A percentile compares a stretch with the other conserved stretches of the same genome.
These are phyloP conservation scores for Byasa hedistus DNA, from an alignment of 2,888 invertebrate genomes.

Conservation along the genomic window DNA sequence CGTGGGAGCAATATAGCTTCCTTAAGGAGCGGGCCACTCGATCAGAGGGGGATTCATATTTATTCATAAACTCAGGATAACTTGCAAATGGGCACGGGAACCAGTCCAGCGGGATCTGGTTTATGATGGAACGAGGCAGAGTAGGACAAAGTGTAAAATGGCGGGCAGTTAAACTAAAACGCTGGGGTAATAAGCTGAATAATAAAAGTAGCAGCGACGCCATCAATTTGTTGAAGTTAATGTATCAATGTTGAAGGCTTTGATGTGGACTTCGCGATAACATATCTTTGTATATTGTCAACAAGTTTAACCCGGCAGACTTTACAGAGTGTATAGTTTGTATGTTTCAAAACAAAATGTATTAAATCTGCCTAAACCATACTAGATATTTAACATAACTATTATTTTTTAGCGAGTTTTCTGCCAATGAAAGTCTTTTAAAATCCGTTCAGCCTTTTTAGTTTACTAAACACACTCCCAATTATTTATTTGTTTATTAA, in stretches of 20 bases:
- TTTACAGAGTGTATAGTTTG: too few relatives aligned
- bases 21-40: constrained; percentile 27
- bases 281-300: too few relatives aligned
- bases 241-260: background rate
- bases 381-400: too few relatives aligned
- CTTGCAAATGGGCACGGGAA: constrained; percentile 43
- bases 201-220: background rate
- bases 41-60: constrained; percentile 29
- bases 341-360: too few relatives aligned
- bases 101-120: constrained; percentile 44
- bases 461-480: too few relatives aligned
- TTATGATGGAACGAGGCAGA: constrained; percentile 33
- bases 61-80: constrained; percentile 36
- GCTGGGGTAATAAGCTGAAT: constrained; percentile 5
- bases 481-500: too few relatives aligned
- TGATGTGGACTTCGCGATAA: background rate
- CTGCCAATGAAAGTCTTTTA: too few relatives aligned
- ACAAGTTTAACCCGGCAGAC: too few relatives aligned
- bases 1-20: constrained; percentile 29
- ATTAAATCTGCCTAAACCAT: too few relatives aligned
- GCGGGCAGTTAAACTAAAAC: constrained; percentile 26
- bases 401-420: too few relatives aligned
- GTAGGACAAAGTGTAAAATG: constrained; percentile 39
- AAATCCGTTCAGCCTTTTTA: too few relatives aligned
- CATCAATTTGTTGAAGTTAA: constrained; percentile 8